Conservation (phyloP, 2,113 vertebrate genomes). For the Paracyprichromis sp. region DNA sequence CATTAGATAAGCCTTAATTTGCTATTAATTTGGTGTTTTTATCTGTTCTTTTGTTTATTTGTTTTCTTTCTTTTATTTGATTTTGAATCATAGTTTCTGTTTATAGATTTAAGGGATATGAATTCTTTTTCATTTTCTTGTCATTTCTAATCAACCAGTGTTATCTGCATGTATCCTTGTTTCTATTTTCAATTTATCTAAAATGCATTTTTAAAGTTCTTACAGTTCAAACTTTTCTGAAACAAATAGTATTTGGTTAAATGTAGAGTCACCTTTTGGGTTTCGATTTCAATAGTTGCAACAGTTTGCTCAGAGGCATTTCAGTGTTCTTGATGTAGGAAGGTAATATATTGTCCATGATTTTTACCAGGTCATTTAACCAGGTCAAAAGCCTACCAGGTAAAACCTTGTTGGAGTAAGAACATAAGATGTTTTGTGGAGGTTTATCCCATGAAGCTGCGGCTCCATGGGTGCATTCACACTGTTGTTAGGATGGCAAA, state of each 20-base stretch:
- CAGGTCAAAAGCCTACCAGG: not conserved
- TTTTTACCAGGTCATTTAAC: not conserved
- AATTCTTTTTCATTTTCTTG: not conserved
- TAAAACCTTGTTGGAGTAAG: not conserved
- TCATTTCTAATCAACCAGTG: not conserved
- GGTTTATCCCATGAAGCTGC: not conserved
- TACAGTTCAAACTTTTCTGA: not conserved
- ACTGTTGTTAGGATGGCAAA: not conserved
- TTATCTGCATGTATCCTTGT: not conserved
- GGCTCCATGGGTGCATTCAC: constrained; percentile 18
- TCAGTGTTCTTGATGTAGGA: not conserved
- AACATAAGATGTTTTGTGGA: not conserved
- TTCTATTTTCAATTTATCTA: not conserved
- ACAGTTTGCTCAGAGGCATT: not conserved
- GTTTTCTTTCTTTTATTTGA: not conserved
- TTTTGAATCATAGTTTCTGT: not conserved
- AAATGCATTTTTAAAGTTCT: not conserved
- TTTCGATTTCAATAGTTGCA: not conserved
- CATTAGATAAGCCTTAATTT: not conserved
- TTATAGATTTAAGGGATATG: not conserved
- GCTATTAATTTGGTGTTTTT: not conserved
- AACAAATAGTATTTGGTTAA: not conserved
- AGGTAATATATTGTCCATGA: not conserved
- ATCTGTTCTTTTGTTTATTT: not conserved
- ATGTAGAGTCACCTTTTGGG: not conserved